phyloP scores from a whole-genome alignment of 1,140 invertebrate genomes.

The Drosophila nigrodunni region DNA sequence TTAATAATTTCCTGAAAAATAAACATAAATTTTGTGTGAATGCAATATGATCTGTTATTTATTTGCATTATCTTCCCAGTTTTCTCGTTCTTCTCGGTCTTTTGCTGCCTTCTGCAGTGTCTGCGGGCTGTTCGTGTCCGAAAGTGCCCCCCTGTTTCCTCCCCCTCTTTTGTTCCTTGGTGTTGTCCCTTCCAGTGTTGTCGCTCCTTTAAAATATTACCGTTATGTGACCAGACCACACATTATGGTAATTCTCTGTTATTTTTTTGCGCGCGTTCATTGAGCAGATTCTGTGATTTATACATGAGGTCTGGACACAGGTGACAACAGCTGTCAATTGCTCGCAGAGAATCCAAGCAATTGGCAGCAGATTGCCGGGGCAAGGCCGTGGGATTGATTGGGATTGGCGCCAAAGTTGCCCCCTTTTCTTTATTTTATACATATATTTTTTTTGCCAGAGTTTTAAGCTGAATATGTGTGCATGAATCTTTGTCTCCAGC shows the following conservation, averaged over 20 bases:
- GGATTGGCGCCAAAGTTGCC: neutral
- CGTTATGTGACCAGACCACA: slow-evolving; percentile 81
- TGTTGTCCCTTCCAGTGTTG: neutral
- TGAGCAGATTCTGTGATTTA: slow-evolving; percentile 57
- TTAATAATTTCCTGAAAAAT: slow-evolving; percentile 71
- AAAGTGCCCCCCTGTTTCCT: slow-evolving; percentile 10
- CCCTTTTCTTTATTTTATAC: neutral
- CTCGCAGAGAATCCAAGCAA: slow-evolving; percentile 7
- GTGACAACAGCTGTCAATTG: slow-evolving; percentile 76
- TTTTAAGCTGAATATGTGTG: neutral
- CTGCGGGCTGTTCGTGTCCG: slow-evolving; percentile 52
- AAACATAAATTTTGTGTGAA: slow-evolving; percentile 76
- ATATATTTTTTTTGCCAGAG: slow-evolving; percentile 3
- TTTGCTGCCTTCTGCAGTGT: slow-evolving; percentile 34
- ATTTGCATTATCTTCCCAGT: slow-evolving; percentile 55
- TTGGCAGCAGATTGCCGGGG: slow-evolving; percentile 5
- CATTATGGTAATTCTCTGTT: slow-evolving; percentile 66
- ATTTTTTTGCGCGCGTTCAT: slow-evolving; percentile 1
- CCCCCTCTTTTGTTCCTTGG: neutral
- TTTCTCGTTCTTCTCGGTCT: neutral
- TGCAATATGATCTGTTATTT: slow-evolving; percentile 81
- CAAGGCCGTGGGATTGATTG: slow-evolving; percentile 11
- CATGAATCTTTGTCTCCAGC: neutral
- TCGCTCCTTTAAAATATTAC: slow-evolving; percentile 50
- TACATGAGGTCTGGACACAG: slow-evolving; percentile 61